A percentile compares a stretch with the other conserved stretches of the same genome.
phyloP scores from a whole-genome alignment of 2,888 invertebrate species.

The Drosophila mimica region DNA sequence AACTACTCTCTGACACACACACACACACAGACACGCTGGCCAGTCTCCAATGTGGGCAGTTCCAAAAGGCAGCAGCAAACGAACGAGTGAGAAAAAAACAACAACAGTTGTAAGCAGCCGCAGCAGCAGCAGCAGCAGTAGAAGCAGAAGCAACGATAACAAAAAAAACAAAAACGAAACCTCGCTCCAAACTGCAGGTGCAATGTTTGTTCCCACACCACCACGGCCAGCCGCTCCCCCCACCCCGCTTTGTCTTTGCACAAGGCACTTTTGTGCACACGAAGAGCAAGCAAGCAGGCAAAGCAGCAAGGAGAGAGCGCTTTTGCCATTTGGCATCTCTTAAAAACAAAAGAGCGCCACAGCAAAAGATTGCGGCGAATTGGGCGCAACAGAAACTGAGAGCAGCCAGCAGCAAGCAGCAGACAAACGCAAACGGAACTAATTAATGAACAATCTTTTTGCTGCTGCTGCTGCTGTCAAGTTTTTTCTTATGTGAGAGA shows the following conservation, averaged over 20 bases:
- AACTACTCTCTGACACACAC: conserved; percentile 9
- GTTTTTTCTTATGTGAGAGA: conserved; percentile 37
- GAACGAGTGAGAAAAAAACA: conserved; percentile 57
- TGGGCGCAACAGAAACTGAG: conserved; percentile 34
- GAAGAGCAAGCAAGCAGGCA: conserved; percentile 24
- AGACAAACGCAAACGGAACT: conserved; percentile 70
- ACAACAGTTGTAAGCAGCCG: conserved; percentile 13
- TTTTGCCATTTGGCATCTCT: conserved; percentile 37
- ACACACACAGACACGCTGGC: conserved; percentile 35
- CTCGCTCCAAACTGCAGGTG: conserved; percentile 67
- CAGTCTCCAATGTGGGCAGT: conserved; percentile 69
- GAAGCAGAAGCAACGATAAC: conserved; percentile 12
- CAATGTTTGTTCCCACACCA: conserved; percentile 38
- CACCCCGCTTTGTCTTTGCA: conserved; percentile 12
- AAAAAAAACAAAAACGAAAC: conserved; percentile 29
- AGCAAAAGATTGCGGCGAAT: conserved; percentile 69
- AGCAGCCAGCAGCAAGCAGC: conserved; percentile 28
- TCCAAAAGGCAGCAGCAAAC: conserved; percentile 51
- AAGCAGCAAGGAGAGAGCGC: conserved; percentile 50
- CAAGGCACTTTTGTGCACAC: conserved; percentile 2
- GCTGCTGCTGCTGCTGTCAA: conserved; percentile 42
- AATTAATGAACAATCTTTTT: conserved; percentile 78
- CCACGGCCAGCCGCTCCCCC: background rate
- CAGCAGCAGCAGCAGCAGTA: conserved; percentile 3
- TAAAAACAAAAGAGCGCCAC: conserved; percentile 57